These are phyloP conservation scores for Hipparchia sbordonii DNA, from an alignment of 2,888 invertebrate species.

Conservation along the genomic window DNA sequence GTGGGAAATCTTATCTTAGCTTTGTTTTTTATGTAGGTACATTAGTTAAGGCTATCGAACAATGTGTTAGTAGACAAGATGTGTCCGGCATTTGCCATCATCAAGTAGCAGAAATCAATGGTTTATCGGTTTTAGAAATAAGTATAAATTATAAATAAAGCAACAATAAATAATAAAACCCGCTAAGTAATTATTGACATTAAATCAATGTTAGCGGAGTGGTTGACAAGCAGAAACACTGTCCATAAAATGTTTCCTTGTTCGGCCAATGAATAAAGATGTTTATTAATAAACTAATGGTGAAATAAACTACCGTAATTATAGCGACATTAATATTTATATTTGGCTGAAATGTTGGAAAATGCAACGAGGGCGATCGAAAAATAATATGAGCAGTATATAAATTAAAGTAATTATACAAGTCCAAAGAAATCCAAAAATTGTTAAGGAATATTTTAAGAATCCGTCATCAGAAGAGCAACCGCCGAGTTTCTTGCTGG, in stretches of 20 bases:
- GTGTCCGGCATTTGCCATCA: not conserved
- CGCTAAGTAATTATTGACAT: conserved; percentile 19
- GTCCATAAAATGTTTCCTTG: conserved; percentile 30
- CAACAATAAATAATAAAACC: conserved; percentile 17
- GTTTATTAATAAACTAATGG: conserved; percentile 21
- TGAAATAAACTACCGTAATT: conserved; percentile 5
- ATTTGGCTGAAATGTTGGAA: not conserved
- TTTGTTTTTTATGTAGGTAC: too few species aligned
- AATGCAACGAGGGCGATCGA: not conserved
- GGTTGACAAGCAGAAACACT: conserved; percentile 32
- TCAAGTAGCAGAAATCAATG: not conserved
- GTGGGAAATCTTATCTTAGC: too few species aligned
- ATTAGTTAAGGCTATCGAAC: not conserved
- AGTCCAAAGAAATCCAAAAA: not conserved
- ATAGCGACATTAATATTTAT: not conserved
- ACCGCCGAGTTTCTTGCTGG: too few species aligned
- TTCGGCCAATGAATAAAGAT: conserved; percentile 33
- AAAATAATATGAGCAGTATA: not conserved
- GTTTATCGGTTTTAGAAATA: not conserved
- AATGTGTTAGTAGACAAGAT: not conserved
- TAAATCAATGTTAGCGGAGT: conserved; percentile 20
- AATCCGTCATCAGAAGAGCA: too few species aligned
- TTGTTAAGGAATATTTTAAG: too few species aligned
- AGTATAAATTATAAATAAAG: conserved; percentile 10
- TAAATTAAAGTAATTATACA: not conserved